Evolutionary conservation across 2,113 vertebrate species (phyloP).

Genomic region (Jaculus jaculus): DNA sequence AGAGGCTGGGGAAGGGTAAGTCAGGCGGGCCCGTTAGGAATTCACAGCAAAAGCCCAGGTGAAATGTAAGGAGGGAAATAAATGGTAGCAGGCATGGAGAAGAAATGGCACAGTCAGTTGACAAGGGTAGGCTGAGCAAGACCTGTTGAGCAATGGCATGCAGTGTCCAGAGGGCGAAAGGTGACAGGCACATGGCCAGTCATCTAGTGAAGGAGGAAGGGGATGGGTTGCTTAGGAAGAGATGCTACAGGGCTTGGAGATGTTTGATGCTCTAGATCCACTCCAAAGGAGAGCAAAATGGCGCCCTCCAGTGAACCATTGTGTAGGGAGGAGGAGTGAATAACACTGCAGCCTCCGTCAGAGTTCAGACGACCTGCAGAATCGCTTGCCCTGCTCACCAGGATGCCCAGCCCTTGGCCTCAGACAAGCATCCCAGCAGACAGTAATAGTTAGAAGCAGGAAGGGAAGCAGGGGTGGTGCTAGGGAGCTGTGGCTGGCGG

Average conservation of each 20-base stretch:
- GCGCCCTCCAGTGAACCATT: not conserved
- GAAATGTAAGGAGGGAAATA: not conserved
- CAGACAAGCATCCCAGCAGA: not conserved
- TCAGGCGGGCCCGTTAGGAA: not conserved
- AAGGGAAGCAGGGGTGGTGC: not conserved
- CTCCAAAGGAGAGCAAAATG: not conserved
- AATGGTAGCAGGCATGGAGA: not conserved
- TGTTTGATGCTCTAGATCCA: not conserved
- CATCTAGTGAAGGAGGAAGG: too few species aligned
- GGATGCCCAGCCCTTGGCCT: not conserved
- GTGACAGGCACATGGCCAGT: not conserved
- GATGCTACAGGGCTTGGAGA: not conserved
- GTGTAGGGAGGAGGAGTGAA: not conserved
- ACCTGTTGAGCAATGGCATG: not conserved
- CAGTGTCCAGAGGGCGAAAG: not conserved
- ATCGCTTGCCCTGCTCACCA: not conserved
- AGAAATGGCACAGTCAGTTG: not conserved
- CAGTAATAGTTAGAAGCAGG: not conserved
- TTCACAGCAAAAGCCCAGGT: not conserved
- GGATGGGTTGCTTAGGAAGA: not conserved
- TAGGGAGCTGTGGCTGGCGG: not conserved
- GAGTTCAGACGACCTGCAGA: not conserved
- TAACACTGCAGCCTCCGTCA: too few species aligned
- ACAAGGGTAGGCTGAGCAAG: rapidly evolving
- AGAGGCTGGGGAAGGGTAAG: not conserved